phyloP scores from a whole-genome alignment of 2,113 vertebrate genomes.

The Hyla sarda region DNA sequence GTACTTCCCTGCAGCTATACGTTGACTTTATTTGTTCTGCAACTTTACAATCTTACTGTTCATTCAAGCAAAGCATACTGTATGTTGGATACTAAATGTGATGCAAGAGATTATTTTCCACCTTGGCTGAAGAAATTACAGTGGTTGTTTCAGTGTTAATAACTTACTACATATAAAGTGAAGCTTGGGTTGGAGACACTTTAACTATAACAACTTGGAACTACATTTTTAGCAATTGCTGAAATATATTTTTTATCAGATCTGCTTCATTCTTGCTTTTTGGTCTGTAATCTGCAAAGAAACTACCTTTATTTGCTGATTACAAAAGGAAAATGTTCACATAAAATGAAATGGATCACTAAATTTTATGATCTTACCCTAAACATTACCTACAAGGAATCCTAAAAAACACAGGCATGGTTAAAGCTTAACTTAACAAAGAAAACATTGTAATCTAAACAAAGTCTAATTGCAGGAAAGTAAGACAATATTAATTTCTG shows the following conservation, averaged over 20 bases:
- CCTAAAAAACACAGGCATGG: not conserved
- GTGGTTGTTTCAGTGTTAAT: not conserved
- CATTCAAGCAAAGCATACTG: conserved; percentile 32
- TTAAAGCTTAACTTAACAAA: not conserved
- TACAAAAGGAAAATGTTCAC: no score
- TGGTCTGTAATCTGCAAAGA: no score
- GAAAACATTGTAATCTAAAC: not conserved
- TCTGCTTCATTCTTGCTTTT: not conserved
- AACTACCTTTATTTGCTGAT: no score
- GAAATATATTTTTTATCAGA: not conserved
- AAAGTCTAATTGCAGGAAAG: not conserved
- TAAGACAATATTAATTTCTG: not conserved
- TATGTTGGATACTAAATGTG: not conserved
- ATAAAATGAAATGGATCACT: no score
- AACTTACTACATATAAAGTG: not conserved
- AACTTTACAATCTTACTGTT: conserved; percentile 31
- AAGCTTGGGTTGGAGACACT: not conserved
- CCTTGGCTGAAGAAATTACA: not conserved
- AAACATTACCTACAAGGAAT: no score
- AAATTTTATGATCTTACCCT: no score
- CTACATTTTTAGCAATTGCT: not conserved
- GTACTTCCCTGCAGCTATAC: conserved; percentile 2
- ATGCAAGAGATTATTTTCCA: not conserved
- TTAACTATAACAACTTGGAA: not conserved
- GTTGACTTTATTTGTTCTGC: conserved; percentile 17